A percentile compares a stretch with the other conserved stretches of the same genome.
These are phyloP conservation scores for Nibea coibor DNA, from an alignment of 2,113 vertebrate species.

Conservation along the genomic window DNA sequence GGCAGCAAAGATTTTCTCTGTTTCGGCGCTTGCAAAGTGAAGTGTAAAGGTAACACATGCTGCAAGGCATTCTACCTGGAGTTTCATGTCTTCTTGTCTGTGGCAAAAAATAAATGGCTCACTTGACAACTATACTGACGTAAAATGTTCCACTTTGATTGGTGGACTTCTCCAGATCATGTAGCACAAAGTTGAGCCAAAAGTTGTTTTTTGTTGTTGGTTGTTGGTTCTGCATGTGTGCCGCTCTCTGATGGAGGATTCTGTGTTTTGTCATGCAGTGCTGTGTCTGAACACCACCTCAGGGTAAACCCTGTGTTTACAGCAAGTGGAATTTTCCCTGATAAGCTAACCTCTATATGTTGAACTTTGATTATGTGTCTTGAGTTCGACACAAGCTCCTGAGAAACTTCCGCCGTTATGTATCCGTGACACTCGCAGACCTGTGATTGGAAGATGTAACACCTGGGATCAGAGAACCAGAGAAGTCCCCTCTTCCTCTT, in stretches of 20 bases:
- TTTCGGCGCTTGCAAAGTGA: background rate
- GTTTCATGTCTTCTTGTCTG: background rate
- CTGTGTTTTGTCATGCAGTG: background rate
- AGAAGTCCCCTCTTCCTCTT: background rate
- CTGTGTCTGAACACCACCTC: conserved; percentile 12
- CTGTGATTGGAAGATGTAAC: background rate
- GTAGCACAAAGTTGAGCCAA: background rate
- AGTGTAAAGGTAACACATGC: background rate
- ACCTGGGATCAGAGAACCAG: background rate
- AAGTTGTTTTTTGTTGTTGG: background rate
- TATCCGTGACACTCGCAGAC: conserved; percentile 2
- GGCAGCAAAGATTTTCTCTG: background rate
- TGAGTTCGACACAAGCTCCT: background rate
- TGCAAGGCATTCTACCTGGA: background rate
- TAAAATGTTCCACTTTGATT: background rate
- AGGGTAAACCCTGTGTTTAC: conserved; percentile 15
- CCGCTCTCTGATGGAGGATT: background rate
- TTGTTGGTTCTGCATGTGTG: background rate
- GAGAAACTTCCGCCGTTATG: conserved; percentile 11
- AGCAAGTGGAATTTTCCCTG: conserved; percentile 28
- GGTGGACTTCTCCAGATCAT: background rate
- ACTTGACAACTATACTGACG: background rate
- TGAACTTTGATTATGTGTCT: background rate
- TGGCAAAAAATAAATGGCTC: background rate
- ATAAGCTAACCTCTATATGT: conserved; percentile 12